Base-by-base conservation (phyloP, 1,140 invertebrate genomes). In the Ceratitis capitata region DNA sequence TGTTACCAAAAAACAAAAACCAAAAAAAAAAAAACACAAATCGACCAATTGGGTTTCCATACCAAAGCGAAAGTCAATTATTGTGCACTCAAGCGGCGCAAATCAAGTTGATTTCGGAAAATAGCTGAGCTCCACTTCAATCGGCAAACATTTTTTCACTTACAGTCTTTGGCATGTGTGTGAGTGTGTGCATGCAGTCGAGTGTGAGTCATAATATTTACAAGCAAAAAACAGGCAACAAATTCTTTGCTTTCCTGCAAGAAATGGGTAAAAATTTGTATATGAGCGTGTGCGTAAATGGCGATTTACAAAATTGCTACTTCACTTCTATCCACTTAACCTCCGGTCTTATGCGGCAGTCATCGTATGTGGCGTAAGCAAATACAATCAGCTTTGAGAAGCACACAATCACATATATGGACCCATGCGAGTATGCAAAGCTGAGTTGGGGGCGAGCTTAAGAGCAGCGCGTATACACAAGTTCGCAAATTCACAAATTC, bases 61-160 rank as follows among this genome's bases (percentile, higher is more conserved):
- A 45, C 39, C 69, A 23, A 19, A 78, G 23, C 35, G 39, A 78
- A 47, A 78, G 69, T 78, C 32, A 78, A 78, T 78, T 78, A 78
- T 78, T 78, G 69, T 45, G 39, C 69, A 78, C 69, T 78, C 69
- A 45, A 45, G 69, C 69, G 42, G 69, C 69, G 39, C 32, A 35
- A 78, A 78, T 78, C 69, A 78, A 78, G 69, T 78, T 78, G 39
- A 78, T 78, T 78, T 78, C 35, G n/a, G 42, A 32, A 61, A 78
- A 45, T 45, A 42, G 69, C 69, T 78, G 19, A 42, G n/a, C 39
- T 39, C 69, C 69, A 47, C 39, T 78, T 78, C 69, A 78, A 78
- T 23, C 42, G 16, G 39, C 69, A 45, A n/a, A 78, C 42, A 45
- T 10, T 19, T 6, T 0, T 45, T 45, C 14, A 45, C 42, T 26